Conservation (phyloP, 2,113 vertebrate species). For the Ranitomeya variabilis region DNA sequence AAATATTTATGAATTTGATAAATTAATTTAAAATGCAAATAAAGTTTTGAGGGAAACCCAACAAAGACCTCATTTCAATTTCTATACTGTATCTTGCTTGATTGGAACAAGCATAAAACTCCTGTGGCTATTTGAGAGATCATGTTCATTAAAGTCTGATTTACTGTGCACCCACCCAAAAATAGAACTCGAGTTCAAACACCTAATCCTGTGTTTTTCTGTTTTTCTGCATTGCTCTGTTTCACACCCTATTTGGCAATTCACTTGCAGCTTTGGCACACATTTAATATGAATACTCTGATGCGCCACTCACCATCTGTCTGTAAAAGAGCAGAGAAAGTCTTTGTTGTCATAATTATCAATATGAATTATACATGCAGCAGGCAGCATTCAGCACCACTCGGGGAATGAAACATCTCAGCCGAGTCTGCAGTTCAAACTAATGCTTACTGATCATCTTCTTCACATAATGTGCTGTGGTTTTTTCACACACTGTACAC, state of each 20-base stretch:
- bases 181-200: constrained; percentile 46
- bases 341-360: constrained; percentile 59
- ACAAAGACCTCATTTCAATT: background rate
- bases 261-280: constrained; percentile 52
- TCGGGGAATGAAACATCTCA: constrained; percentile 55
- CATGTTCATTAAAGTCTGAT: constrained; percentile 38
- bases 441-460: constrained; percentile 47
- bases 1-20: too few species aligned
- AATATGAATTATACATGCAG: constrained; percentile 58
- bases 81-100: background rate
- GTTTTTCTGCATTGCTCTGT: constrained; percentile 53
- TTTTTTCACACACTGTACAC: background rate
- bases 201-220: constrained; percentile 42
- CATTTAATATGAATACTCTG: constrained; percentile 57
- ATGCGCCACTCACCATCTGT: constrained; percentile 58
- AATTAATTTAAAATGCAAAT: background rate
- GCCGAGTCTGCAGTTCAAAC: constrained; percentile 47
- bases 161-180: constrained; percentile 38
- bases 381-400: constrained; percentile 34
- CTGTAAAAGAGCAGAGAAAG: constrained; percentile 58
- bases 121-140: constrained; percentile 17
- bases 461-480: constrained; percentile 38
- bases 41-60: background rate
- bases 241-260: constrained; percentile 59
- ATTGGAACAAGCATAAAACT: background rate